Base-by-base conservation (phyloP, 2,888 invertebrate species). In the Drosophila prostipennis region DNA sequence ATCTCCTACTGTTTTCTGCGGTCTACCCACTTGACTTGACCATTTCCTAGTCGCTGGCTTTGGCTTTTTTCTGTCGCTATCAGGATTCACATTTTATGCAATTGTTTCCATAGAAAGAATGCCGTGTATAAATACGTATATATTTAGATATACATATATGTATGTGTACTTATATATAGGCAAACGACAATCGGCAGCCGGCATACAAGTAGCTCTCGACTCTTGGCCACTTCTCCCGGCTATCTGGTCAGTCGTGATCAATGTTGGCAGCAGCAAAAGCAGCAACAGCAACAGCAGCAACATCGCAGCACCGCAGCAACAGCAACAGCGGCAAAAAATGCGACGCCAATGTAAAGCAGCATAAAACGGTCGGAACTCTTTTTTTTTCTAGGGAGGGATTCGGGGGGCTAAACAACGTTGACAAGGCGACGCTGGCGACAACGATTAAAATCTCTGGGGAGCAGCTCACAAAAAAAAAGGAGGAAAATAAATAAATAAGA, bases 321-420 rank as follows among this genome's bases (percentile, higher is more conserved):
- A 49, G 57, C 58, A 45, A 72, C 58, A 70, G 53, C 16, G 57
- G 61, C 53, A 67, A 78, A 74, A 75, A 80, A 79, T 78, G 84
- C 86, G 77, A 78, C 80, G 84, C 84, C 87, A 88, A 84, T 84
- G 88, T 88, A 84, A 84, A 84, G 81, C 87, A 84, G 88, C 87
- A 75, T 56, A 71, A 77, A 80, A 86, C 71, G 80, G 70, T 80
- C 29, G 65, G 72, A 65, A 54, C 69, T 48, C 37, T 67, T 53
- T 53, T 53, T 54, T 19, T 19, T 19, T 42, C 65, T 67, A 54
- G 42, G 23, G 13, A 11, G 32, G 19, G 36, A n/a, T 10, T 6
- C 29, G 16, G 16, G 45, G 36, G 36, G 13, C 23, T 42, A 3
- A 39, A 32, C 49, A 45, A 68, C 81, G 80, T 80, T 86, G 80